Evolutionary conservation across 2,888 invertebrate genomes (phyloP).

Genomic region (Xylota sylvarum): DNA sequence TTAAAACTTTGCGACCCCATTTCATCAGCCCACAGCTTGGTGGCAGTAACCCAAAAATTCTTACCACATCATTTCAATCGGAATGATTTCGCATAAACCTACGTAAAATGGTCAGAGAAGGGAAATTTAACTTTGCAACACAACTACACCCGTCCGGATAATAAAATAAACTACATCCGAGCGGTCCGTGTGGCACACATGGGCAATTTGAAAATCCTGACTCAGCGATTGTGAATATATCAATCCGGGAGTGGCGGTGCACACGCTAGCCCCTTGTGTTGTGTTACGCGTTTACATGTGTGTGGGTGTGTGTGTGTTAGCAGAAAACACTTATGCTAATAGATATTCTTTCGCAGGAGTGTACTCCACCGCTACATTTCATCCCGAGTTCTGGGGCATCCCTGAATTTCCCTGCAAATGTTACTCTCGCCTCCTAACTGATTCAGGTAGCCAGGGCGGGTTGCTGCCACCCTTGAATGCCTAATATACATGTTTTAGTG

Average conservation of each 20-base stretch:
- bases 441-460: slow-evolving; percentile 48
- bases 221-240: slow-evolving; percentile 73
- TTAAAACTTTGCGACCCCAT: slow-evolving; percentile 50
- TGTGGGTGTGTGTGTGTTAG: slow-evolving; percentile 36
- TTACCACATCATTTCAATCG: slow-evolving; percentile 77
- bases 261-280: slow-evolving; percentile 46
- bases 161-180: slow-evolving; percentile 77
- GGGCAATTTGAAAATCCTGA: slow-evolving; percentile 77
- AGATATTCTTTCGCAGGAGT: slow-evolving; percentile 75
- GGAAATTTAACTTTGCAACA: slow-evolving; percentile 69
- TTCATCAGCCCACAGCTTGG: slow-evolving; percentile 32
- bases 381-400: slow-evolving; percentile 55
- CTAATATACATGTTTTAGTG: slow-evolving; percentile 73
- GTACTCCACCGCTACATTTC: slow-evolving; percentile 57
- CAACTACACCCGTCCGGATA: slow-evolving; percentile 76
- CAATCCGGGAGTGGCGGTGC: slow-evolving; percentile 48
- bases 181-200: slow-evolving; percentile 76
- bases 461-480: slow-evolving; percentile 51
- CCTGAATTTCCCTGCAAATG: slow-evolving; percentile 63
- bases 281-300: background rate
- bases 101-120: slow-evolving; percentile 57
- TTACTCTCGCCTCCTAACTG: slow-evolving; percentile 27
- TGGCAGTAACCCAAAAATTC: slow-evolving; percentile 61
- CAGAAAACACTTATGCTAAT: slow-evolving; percentile 75
- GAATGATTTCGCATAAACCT: slow-evolving; percentile 75